phyloP scores from a whole-genome alignment of 2,113 vertebrate genomes.

The Butorides virescens region DNA sequence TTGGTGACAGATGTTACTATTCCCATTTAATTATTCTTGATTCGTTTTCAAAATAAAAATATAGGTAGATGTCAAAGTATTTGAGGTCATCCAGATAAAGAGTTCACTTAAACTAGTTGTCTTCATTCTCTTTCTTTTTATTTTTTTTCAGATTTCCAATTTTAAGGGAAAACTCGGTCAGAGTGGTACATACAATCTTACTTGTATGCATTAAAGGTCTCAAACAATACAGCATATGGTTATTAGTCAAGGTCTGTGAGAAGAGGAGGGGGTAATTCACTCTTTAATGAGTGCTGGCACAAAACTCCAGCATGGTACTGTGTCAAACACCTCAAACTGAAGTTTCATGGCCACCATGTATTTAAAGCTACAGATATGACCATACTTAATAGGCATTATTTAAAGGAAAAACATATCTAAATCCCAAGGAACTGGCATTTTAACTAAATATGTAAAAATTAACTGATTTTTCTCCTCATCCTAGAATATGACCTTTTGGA shows the following conservation, averaged over 20 bases:
- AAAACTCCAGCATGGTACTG: fast-evolving
- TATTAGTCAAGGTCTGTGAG: not conserved
- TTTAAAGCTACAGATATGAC: not conserved
- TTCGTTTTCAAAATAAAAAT: conserved; percentile 73
- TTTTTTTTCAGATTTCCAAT: not conserved
- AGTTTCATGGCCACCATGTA: fast-evolving
- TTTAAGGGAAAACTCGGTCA: not conserved
- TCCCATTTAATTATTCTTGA: conserved; percentile 77
- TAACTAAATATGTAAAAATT: not conserved
- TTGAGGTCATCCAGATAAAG: conserved; percentile 67
- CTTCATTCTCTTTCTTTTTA: not conserved
- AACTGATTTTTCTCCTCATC: not conserved
- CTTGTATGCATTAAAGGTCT: not conserved
- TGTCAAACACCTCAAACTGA: not conserved
- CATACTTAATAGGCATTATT: not conserved
- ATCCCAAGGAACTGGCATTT: not conserved
- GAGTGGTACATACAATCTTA: not conserved
- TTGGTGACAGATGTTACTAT: conserved; percentile 77
- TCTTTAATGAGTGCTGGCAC: not conserved
- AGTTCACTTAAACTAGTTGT: conserved; percentile 64
- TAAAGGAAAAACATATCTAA: not conserved
- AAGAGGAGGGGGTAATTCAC: not conserved
- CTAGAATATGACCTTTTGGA: not conserved
- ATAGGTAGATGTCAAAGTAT: conserved; percentile 70
- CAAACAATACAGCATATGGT: not conserved